Conservation (phyloP, 2,113 vertebrate species). For the Theristicus caerulescens region DNA sequence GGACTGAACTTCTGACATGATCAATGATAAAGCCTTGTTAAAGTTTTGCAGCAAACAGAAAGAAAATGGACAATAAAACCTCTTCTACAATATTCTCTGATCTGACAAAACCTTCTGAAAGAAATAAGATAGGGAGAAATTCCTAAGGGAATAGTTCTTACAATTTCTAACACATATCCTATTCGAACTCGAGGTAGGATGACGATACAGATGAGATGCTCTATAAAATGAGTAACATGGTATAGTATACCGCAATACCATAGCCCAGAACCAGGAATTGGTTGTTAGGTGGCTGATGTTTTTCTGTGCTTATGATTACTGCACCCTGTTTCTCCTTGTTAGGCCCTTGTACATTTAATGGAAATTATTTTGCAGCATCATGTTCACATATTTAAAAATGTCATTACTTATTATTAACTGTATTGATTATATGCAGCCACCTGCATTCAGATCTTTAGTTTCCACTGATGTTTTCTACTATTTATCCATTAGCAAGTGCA, state of each 20-base stretch:
- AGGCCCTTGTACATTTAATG: background rate
- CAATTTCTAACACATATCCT: background rate
- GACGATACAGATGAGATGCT: background rate
- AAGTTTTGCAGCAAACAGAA: background rate
- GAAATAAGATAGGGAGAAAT: background rate
- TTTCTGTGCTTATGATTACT: background rate
- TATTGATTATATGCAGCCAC: constrained; percentile 26
- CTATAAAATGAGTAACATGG: background rate
- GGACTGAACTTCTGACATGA: background rate
- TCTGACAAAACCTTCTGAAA: background rate
- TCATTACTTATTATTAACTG: constrained; percentile 30
- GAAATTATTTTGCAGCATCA: background rate
- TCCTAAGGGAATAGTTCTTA: background rate
- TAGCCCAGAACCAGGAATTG: background rate
- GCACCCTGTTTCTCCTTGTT: background rate
- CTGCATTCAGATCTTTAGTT: constrained; percentile 23
- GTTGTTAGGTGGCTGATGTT: background rate
- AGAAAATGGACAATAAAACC: background rate
- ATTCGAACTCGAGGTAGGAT: background rate
- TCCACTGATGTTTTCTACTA: background rate
- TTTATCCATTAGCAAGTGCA: constrained; percentile 22
- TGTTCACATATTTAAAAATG: constrained; percentile 13
- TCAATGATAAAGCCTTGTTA: background rate
- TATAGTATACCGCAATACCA: background rate
- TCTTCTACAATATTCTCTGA: background rate